phyloP scores from a whole-genome alignment of 2,888 invertebrate species.

The Amiota communis region DNA sequence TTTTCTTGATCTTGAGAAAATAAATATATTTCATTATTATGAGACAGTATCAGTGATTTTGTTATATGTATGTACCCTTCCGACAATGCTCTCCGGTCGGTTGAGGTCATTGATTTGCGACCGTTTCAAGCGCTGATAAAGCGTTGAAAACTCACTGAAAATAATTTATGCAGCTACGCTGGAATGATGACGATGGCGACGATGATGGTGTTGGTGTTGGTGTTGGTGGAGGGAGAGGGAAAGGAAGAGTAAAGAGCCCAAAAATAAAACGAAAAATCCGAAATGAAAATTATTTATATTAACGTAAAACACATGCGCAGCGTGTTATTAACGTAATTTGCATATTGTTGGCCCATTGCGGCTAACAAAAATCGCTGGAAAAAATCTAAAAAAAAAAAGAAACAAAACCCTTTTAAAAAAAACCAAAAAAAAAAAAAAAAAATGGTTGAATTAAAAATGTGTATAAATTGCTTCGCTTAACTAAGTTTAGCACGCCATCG shows the following conservation, averaged over 20 bases:
- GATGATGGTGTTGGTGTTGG: background rate
- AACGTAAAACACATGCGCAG: conserved; percentile 28
- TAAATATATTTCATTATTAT: conserved; percentile 65
- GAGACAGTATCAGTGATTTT: conserved; percentile 51
- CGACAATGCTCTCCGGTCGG: background rate
- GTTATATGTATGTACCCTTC: background rate
- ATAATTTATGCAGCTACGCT: conserved; percentile 55
- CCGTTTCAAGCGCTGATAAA: conserved; percentile 21
- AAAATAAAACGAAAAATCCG: conserved; percentile 25
- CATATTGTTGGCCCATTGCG: conserved; percentile 46
- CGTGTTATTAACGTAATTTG: conserved; percentile 57
- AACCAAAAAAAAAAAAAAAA: conserved; percentile 27
- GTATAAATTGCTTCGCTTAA: conserved; percentile 38
- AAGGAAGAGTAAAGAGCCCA: no score
- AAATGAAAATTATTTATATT: conserved; percentile 23
- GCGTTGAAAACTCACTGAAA: background rate
- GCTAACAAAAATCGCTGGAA: conserved; percentile 14
- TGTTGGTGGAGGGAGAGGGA: background rate
- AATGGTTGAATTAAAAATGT: conserved; percentile 24
- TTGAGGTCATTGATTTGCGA: conserved; percentile 53
- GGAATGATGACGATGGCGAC: background rate
- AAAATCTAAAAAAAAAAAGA: conserved; percentile 28
- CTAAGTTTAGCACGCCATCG: conserved; percentile 43
- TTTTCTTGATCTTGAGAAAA: conserved; percentile 37
- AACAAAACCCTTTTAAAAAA: conserved; percentile 9